Conservation (phyloP, 1,140 invertebrate genomes). For the Drosophila funebris region DNA sequence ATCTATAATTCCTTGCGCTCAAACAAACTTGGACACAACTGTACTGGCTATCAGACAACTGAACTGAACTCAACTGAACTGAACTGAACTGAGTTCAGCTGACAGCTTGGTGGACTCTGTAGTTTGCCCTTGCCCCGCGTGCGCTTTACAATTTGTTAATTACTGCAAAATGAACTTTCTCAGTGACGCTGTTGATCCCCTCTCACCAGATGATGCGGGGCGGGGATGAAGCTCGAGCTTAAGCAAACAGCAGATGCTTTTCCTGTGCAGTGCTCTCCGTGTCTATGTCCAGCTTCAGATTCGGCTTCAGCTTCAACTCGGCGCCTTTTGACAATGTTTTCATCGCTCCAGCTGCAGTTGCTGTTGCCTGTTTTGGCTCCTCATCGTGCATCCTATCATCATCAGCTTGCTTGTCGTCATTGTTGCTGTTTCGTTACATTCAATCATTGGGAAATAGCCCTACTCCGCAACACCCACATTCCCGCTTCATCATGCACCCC, state of each 20-base stretch:
- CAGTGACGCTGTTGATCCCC: conserved; percentile 17
- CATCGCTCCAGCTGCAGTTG: conserved; percentile 33
- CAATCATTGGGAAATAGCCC: conserved; percentile 41
- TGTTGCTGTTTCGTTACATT: conserved; percentile 59
- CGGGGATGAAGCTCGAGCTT: conserved; percentile 17
- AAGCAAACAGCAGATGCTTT: conserved; percentile 64
- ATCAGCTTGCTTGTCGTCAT: conserved; percentile 66
- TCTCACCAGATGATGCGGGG: neutral
- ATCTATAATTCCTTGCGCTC: conserved; percentile 75
- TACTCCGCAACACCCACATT: no score
- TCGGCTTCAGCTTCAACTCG: neutral
- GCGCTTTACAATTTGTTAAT: conserved; percentile 80
- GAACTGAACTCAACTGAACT: conserved; percentile 6
- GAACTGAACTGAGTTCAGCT: conserved; percentile 19
- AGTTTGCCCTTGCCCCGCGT: conserved; percentile 17
- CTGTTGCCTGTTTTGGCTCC: neutral
- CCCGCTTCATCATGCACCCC: neutral
- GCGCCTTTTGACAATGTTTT: conserved; percentile 64
- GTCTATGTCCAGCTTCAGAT: conserved; percentile 2
- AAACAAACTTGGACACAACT: conserved; percentile 71
- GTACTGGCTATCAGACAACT: conserved; percentile 29
- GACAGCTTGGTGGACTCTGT: conserved; percentile 30
- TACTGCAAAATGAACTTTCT: conserved; percentile 78
- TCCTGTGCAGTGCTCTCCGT: conserved; percentile 35
- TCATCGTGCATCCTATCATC: conserved; percentile 13